Conservation (phyloP, 1,140 invertebrate genomes). For the Drosophila fuyamai region DNA sequence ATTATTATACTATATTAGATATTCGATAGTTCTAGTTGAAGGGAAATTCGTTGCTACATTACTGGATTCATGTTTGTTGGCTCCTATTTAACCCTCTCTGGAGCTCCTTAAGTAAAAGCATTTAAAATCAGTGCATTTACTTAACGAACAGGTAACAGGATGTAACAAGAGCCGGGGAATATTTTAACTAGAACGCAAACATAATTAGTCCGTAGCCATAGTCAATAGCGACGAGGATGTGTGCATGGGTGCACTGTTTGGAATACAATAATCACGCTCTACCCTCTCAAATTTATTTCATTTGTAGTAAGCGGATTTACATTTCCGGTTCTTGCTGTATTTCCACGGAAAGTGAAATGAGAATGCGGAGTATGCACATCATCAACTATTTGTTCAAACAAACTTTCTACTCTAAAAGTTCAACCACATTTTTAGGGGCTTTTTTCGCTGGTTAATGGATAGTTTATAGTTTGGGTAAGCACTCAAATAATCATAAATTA, state of each 20-base stretch:
- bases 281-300: background rate
- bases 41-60: no score
- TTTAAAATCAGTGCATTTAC: no score
- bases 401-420: background rate
- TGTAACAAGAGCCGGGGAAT: constrained; percentile 30
- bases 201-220: constrained; percentile 61
- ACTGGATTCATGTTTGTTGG: no score
- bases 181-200: constrained; percentile 41
- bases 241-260: constrained; percentile 3
- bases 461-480: no score
- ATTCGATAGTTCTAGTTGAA: no score
- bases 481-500: no score
- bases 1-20: no score
- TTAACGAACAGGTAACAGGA: background rate
- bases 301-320: background rate
- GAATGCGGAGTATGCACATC: no score
- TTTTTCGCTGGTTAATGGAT: no score
- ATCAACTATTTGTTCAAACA: background rate
- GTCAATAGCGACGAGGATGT: constrained; percentile 29
- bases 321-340: background rate
- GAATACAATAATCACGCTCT: constrained; percentile 14
- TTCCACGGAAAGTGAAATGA: background rate
- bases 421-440: no score
- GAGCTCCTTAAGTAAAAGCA: no score
- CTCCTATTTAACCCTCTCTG: no score